These are phyloP conservation scores for Acanthiza pusilla DNA, from an alignment of 2,797 vertebrate species.

Conservation along the genomic window DNA sequence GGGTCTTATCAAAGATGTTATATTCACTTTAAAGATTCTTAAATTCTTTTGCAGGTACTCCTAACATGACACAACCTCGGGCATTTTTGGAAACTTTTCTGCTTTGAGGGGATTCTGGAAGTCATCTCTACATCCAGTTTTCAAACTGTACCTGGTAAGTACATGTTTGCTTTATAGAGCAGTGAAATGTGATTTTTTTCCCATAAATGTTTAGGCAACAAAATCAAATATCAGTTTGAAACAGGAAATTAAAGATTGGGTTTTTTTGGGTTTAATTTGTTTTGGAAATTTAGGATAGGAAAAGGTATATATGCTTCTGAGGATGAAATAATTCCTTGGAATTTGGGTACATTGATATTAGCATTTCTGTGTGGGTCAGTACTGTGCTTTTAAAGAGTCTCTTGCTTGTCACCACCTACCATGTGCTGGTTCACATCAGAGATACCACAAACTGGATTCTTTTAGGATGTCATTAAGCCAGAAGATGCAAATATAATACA, in stretches of 20 bases:
- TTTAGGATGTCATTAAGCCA: neutral
- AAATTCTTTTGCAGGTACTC: neutral
- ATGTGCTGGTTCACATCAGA: neutral
- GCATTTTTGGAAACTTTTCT: neutral
- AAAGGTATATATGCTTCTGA: neutral
- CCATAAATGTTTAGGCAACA: neutral
- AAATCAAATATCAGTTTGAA: neutral
- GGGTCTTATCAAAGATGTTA: neutral
- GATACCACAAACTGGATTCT: neutral
- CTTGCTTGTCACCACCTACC: neutral
- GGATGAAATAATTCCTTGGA: neutral
- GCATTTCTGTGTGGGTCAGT: neutral
- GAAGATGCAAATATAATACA: slow-evolving; percentile 9
- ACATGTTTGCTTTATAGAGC: neutral
- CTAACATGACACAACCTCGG: fast-evolving
- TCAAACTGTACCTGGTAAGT: neutral
- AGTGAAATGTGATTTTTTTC: neutral
- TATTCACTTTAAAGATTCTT: neutral
- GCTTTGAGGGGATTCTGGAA: neutral
- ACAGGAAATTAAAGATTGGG: neutral
- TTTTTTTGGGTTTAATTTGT: neutral
- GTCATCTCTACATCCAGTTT: neutral
- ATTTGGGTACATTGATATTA: fast-evolving
- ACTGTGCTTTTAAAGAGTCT: neutral
- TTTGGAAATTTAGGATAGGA: neutral